Conservation (phyloP, 2,797 vertebrate species). For the Poeciliopsis presidionis region DNA sequence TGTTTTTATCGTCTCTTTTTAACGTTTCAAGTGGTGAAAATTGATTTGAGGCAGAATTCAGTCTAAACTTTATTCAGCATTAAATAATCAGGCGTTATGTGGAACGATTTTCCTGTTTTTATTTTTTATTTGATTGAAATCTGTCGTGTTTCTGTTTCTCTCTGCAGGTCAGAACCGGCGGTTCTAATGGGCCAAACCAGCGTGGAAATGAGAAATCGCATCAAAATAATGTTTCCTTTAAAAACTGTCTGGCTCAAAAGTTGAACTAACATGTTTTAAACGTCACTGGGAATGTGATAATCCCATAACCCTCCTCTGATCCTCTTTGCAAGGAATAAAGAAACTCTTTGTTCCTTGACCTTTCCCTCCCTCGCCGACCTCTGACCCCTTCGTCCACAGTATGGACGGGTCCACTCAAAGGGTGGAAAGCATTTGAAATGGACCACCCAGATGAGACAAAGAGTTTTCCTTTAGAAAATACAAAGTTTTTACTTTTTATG, state of each 20-base stretch:
- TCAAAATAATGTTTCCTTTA: not conserved
- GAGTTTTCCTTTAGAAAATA: not conserved
- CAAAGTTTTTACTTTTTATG: not conserved
- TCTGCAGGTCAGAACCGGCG: not conserved
- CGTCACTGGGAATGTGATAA: not conserved
- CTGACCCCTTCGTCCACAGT: not conserved
- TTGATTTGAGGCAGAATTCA: too few relatives aligned
- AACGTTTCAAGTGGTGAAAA: too few relatives aligned
- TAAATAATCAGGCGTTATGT: too few relatives aligned
- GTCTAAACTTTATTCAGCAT: too few relatives aligned
- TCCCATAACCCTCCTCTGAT: not conserved
- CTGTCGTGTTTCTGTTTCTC: too few relatives aligned
- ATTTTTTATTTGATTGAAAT: too few relatives aligned
- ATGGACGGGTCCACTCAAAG: not conserved
- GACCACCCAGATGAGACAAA: not conserved
- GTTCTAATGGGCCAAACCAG: too few relatives aligned
- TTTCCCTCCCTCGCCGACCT: not conserved
- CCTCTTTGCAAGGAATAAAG: not conserved
- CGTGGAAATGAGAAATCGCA: too few relatives aligned
- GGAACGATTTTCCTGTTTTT: too few relatives aligned
- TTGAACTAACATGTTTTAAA: not conserved
- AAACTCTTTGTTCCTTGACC: not conserved
- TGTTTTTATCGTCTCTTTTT: too few relatives aligned
- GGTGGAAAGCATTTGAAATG: not conserved
- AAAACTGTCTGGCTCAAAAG: not conserved